Evolutionary conservation across 2,888 invertebrate species (phyloP).

Genomic region (Lobophora halterata): DNA sequence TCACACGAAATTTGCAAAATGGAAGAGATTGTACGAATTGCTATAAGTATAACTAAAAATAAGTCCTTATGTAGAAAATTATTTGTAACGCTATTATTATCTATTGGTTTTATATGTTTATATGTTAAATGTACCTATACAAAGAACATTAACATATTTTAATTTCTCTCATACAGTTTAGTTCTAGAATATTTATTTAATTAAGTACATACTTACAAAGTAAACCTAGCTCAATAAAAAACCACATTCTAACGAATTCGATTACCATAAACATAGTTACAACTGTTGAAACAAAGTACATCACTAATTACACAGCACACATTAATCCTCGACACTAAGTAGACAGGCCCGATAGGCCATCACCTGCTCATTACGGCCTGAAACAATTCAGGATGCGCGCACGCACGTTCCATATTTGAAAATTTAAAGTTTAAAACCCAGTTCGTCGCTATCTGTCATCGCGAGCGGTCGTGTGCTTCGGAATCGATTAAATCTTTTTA

Average conservation of each 20-base stretch:
- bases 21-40: too few relatives aligned
- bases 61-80: too few relatives aligned
- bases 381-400: constrained; percentile 55
- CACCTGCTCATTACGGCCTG: constrained; percentile 71
- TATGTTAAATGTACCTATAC: too few relatives aligned
- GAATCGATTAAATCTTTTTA: constrained; percentile 66
- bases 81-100: too few relatives aligned
- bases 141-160: too few relatives aligned
- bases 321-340: constrained; percentile 56
- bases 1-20: too few relatives aligned
- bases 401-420: constrained; percentile 52
- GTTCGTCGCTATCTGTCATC: constrained; percentile 74
- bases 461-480: constrained; percentile 56
- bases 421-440: constrained; percentile 53
- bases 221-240: not conserved
- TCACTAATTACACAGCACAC: constrained; percentile 56
- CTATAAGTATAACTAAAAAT: too few relatives aligned
- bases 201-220: too few relatives aligned
- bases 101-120: too few relatives aligned
- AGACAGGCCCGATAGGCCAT: constrained; percentile 58
- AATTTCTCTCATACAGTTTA: too few relatives aligned
- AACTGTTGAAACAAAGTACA: constrained; percentile 43
- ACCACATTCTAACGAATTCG: constrained; percentile 1
- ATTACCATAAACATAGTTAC: constrained; percentile 5
- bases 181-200: too few relatives aligned